Percentiles rank a stretch among this genome's conserved stretches.
Evolutionary conservation across 1,140 invertebrate genomes (phyloP).

Genomic region (Drosophila littoralis): DNA sequence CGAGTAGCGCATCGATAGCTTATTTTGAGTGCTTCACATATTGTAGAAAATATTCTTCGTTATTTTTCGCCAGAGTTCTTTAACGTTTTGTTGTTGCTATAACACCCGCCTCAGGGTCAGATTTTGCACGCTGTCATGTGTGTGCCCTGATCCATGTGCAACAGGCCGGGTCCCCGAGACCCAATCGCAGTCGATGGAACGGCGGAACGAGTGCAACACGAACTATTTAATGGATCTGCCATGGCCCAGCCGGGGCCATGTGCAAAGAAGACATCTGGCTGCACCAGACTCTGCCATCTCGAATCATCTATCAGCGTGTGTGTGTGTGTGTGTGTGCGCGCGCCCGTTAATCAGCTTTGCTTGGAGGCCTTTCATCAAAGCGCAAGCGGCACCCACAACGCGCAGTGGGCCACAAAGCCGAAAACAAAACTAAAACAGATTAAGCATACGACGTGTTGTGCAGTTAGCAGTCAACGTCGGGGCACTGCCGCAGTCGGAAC

Average conservation of each 20-base stretch:
- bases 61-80: constrained; percentile 7
- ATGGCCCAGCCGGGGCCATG: constrained; percentile 62
- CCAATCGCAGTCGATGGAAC: constrained; percentile 12
- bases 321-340: neutral
- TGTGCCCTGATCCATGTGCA: constrained; percentile 60
- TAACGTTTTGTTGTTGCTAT: constrained; percentile 40
- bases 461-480: constrained; percentile 69
- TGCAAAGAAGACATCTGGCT: constrained; percentile 75
- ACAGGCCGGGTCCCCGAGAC: constrained; percentile 10
- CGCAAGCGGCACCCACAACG: constrained; percentile 59
- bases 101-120: constrained; percentile 59
- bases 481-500: neutral
- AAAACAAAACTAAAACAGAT: constrained; percentile 39
- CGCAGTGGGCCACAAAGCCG: constrained; percentile 25
- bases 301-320: constrained; percentile 23
- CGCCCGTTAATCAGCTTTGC: constrained; percentile 75
- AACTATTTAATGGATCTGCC: constrained; percentile 77
- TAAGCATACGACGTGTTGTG: constrained; percentile 79
- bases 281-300: constrained; percentile 44
- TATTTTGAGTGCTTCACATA: constrained; percentile 35
- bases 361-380: constrained; percentile 75
- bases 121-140: constrained; percentile 68
- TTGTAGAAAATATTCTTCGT: constrained; percentile 1
- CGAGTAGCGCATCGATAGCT: constrained; percentile 22
- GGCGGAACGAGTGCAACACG: constrained; percentile 79